phyloP scores from a whole-genome alignment of 2,888 invertebrate species.

The Pyrocoelia pectoralis region DNA sequence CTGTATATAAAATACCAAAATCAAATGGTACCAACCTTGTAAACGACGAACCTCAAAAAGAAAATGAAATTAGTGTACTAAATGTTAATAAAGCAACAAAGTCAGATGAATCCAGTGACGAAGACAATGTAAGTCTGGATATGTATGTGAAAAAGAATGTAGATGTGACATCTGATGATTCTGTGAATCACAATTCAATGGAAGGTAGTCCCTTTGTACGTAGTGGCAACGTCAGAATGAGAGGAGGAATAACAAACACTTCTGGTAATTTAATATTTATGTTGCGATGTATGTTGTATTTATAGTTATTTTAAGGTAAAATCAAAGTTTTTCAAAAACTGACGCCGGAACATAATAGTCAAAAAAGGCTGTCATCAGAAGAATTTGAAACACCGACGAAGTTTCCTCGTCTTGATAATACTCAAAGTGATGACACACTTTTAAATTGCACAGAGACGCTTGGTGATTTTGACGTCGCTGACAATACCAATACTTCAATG shows the following conservation, averaged over 20 bases:
- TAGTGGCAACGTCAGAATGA: slow-evolving; percentile 33
- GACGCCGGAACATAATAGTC: slow-evolving; percentile 3
- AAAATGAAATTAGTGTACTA: slow-evolving; percentile 12
- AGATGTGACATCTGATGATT: slow-evolving; percentile 11
- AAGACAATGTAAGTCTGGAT: slow-evolving; percentile 29
- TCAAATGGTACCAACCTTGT: neutral
- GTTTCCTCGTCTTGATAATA: slow-evolving; percentile 48
- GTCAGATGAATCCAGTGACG: neutral
- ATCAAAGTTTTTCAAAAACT: slow-evolving; percentile 32
- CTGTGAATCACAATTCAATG: neutral
- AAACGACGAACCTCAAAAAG: slow-evolving; percentile 2
- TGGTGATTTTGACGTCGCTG: slow-evolving; percentile 50
- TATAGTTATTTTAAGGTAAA: slow-evolving; percentile 40
- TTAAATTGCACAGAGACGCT: slow-evolving; percentile 48
- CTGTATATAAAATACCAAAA: neutral
- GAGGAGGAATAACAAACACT: slow-evolving; percentile 34
- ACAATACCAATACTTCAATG: slow-evolving; percentile 51
- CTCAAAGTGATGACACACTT: slow-evolving; percentile 48
- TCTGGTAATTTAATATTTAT: slow-evolving; percentile 14
- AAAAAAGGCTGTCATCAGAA: slow-evolving; percentile 29
- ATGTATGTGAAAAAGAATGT: slow-evolving; percentile 28
- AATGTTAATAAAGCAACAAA: slow-evolving; percentile 43
- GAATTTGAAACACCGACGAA: slow-evolving; percentile 33
- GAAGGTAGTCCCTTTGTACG: neutral
- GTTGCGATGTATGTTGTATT: neutral